A percentile compares a stretch with the other conserved stretches of the same genome.
These are phyloP conservation scores for Podocnemis expansa DNA, from an alignment of 2,113 vertebrate species.

Conservation along the genomic window DNA sequence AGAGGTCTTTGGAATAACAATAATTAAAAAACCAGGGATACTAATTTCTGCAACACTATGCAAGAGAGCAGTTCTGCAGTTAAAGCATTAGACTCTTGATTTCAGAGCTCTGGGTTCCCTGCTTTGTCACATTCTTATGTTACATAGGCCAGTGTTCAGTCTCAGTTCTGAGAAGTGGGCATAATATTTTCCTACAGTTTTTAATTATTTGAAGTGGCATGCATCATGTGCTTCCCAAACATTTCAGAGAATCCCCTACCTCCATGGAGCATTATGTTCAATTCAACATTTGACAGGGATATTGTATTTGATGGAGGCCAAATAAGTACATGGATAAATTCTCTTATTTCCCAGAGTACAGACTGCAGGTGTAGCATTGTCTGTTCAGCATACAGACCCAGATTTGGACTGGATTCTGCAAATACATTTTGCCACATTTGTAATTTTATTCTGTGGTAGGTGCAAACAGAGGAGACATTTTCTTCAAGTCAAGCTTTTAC, in stretches of 20 bases:
- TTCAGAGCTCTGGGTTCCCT: not conserved
- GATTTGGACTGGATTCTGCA: not conserved
- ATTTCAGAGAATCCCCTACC: not conserved
- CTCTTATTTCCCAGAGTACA: not conserved
- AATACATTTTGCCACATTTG: not conserved
- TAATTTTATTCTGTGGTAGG: rapidly evolving
- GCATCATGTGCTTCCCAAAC: not conserved
- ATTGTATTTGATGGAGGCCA: not conserved
- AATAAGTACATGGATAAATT: not conserved
- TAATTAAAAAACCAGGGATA: not conserved
- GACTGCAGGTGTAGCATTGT: rapidly evolving
- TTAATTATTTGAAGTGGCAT: not conserved
- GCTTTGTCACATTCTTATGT: not conserved
- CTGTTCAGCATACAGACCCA: not conserved
- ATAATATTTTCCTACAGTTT: not conserved
- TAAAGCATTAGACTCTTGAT: not conserved
- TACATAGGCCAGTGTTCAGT: not conserved
- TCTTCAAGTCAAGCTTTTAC: not conserved
- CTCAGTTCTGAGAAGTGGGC: not conserved
- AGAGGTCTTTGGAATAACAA: not conserved
- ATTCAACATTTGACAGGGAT: not conserved
- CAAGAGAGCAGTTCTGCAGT: not conserved
- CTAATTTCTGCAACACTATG: not conserved
- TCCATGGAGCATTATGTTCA: not conserved
- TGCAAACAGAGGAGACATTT: not conserved